Base-by-base conservation (phyloP, 2,797 vertebrate genomes). In the Philypnodon macrostomus region DNA sequence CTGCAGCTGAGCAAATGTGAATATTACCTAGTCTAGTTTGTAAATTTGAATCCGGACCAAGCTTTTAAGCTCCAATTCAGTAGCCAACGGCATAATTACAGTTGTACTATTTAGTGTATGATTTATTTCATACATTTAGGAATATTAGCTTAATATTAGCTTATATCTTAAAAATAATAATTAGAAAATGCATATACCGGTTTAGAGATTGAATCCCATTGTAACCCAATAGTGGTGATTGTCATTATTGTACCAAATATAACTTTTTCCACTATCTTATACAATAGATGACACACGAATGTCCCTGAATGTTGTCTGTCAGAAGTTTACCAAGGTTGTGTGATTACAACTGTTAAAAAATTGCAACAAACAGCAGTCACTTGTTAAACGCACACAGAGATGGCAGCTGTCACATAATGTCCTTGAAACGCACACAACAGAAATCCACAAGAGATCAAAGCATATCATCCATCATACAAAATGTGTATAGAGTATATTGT, bases 301-400 rank as follows among this genome's bases (percentile, higher is more conserved):
- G n/a, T n/a, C n/a, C n/a, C n/a, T n/a, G n/a, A n/a, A n/a, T 3
- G 17, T 12, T 30, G 24, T 44, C 15, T 44, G 40, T 44, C 40
- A 44, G 10, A 29, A 2, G 10, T 18, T 18, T 30, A 30, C 26
- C 40, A 44, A 44, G 16, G 40, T 30, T 44, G 40, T 44, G 40
- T 35, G 41, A 57, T 46, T 14, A 47, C 44, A 16, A 24, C 5
- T 27, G 33, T 58, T 58, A 16, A 52, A 3, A 27, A 27, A n/a
- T n/a, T n/a, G n/a, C n/a, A n/a, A n/a, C n/a, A n/a, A 52, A 36
- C 24, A 34, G 47, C 57, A 55, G 63, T 50, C 59, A 45, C 46
- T 56, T 50, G 73, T 74, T 48, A 73, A 66, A 31, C 53, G 54
- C 66, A 64, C 42, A 61, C 39, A 40, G 57, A 18, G 57, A 74